Evolutionary conservation across 2,888 invertebrate species (phyloP), one percentile per base, ranked within the genome.

Genomic region (Dastarcus helophoroides): DNA sequence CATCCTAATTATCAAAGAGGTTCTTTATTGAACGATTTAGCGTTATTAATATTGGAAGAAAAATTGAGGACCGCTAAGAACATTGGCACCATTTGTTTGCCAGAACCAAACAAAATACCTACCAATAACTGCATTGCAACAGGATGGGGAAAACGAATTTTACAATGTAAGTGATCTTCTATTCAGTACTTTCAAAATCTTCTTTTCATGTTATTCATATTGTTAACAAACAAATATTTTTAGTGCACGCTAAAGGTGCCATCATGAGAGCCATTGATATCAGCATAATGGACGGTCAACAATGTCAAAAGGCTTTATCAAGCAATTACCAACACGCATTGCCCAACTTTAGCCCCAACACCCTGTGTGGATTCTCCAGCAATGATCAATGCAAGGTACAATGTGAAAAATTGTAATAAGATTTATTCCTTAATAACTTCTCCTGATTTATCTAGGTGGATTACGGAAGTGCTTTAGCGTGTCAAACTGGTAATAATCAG

Each of bases 101-200:
- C 73, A 0, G 53, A 63, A 3, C 64, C 65, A 0, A 48, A 69
- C 29, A 73, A 76, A 37, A 71, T 72, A 0, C 68, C 69, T 34
- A 73, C 73, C 35, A 46, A 48, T 37, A 72, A 73, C 29, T 86
- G 86, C 41, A 71, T 83, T 4, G 75, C 79, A 1, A 82, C 84
- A 29, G 86, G 86, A 27, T 88, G 85, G 84, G 85, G 85, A 42
- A 83, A 85, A 55, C 68, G 71, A 40, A 76, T 81, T 3, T 54
- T 86, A 28, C 76, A 78, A 71, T 71, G 85, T 86, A 63, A 70
- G 69, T 53, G 25, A 15, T 17, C 19, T 17, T 17, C 19, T 7
- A 7, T 17, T 17, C 19, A 7, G 6, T 6, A 6, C 19, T 17
- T 17, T 7, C 19, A 17, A 8, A 7, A 7, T 21, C 10, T 4